Evolutionary conservation across 2,797 vertebrate species (phyloP), one percentile per base, ranked within the genome.

Genomic region (Xiphophorus birchmanni): DNA sequence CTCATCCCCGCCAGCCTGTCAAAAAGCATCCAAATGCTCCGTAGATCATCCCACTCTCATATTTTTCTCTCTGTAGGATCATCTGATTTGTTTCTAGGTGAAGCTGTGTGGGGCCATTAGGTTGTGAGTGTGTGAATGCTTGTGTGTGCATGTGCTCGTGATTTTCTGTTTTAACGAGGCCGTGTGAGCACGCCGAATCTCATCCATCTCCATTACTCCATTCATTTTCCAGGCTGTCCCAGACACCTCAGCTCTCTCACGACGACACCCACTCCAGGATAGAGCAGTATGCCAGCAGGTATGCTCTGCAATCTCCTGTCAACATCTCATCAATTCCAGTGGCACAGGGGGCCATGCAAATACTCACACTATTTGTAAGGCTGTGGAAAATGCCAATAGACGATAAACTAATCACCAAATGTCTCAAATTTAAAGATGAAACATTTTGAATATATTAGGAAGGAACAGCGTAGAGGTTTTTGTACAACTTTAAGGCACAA

Each of bases 231-330:
- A 99, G 98, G 93, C 96, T 97, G 82, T 96, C 97, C 60, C 97
- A 97, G 88, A 98, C 97, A 90, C 97, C 98, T 54, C 97, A 97
- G 90, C 95, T 98, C 81, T 97, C 98, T 93, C 97, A 99, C 80
- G 98, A 99, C 77, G 98, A 99, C 92, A 99, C 98, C 80, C 98
- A 99, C 94, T 98, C 98, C 90, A 96, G 97, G 93, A 99, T 99
- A 96, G 98, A 98, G 87, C 97, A 99, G 78, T 99, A 97, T 60
- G 98, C 98, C 90, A 99, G 95, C 88, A 97, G 98, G 98, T 99
- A 97, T 15, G 87, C 86, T 52, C 76, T 48, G 35, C 83, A 76
- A 77, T 69, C 80, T 71, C 56, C 79, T 37, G 8, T 79, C 88
- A 80, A 80, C 84, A 80, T 80, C 45, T 26, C 82, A 72, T 82